phyloP scores from a whole-genome alignment of 2,888 invertebrate species.

The Rhagonycha fulva region DNA sequence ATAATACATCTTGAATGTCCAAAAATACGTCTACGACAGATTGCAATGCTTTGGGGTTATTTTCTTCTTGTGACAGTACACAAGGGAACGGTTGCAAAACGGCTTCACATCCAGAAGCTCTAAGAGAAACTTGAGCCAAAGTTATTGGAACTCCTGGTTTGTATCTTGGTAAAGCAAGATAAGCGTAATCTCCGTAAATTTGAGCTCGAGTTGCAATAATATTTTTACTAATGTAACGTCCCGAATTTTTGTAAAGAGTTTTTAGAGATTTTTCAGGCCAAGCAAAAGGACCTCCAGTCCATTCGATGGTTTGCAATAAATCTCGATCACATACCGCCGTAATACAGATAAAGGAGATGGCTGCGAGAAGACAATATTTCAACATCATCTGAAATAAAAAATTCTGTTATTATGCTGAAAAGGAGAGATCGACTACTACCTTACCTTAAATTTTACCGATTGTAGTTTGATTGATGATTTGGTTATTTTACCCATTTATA shows the following conservation, averaged over 20 bases:
- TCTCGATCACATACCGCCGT: conserved; percentile 38
- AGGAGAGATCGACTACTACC: neutral
- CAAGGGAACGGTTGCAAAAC: conserved; percentile 65
- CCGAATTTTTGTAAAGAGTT: conserved; percentile 61
- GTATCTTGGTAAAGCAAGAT: conserved; percentile 63
- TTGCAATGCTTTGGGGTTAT: conserved; percentile 67
- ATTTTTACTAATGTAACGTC: conserved; percentile 62
- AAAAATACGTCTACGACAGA: conserved; percentile 70
- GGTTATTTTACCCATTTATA: neutral
- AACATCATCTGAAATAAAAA: conserved; percentile 13
- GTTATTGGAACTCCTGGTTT: conserved; percentile 71
- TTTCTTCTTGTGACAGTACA: conserved; percentile 67
- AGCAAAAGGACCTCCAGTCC: conserved; percentile 49
- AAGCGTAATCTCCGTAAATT: conserved; percentile 60
- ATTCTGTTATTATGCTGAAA: neutral
- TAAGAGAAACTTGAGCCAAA: conserved; percentile 61
- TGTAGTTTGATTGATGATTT: neutral
- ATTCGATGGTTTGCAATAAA: conserved; percentile 42
- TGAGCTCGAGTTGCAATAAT: conserved; percentile 65
- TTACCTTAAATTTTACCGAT: neutral
- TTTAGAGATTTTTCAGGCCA: conserved; percentile 60
- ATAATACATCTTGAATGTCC: conserved; percentile 67
- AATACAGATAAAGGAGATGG: conserved; percentile 26
- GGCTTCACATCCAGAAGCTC: conserved; percentile 56
- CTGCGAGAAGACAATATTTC: conserved; percentile 24